These are phyloP conservation scores for Drosophila ustulata DNA, from an alignment of 2,888 invertebrate genomes.

Conservation along the genomic window DNA sequence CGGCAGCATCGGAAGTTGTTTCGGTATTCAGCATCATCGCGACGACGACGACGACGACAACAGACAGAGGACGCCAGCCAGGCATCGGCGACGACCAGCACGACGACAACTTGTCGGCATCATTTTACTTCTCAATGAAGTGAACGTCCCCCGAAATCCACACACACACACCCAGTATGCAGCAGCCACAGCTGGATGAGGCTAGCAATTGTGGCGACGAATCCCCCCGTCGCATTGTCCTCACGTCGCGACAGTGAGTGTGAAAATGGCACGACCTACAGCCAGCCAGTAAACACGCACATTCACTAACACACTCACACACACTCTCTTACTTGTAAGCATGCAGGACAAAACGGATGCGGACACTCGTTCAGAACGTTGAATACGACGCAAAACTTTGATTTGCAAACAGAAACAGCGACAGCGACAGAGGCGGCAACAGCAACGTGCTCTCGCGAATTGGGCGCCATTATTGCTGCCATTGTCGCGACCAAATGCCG, in stretches of 20 bases:
- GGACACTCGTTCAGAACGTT: constrained; percentile 45
- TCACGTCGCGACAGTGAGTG: constrained; percentile 60
- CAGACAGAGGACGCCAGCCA: constrained; percentile 47
- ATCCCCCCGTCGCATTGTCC: constrained; percentile 57
- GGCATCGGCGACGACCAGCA: constrained; percentile 43
- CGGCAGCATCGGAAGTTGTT: constrained; percentile 71
- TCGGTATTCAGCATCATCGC: constrained; percentile 60
- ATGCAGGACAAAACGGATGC: constrained; percentile 59
- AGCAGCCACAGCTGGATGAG: constrained; percentile 56
- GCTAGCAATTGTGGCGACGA: constrained; percentile 69
- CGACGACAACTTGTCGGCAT: constrained; percentile 78
- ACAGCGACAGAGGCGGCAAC: constrained; percentile 25
- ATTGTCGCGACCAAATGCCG: constrained; percentile 78
- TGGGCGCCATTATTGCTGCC: constrained; percentile 78
- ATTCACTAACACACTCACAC: constrained; percentile 1
- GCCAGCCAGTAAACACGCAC: constrained; percentile 20
- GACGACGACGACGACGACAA: constrained; percentile 44
- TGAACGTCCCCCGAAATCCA: constrained; percentile 19
- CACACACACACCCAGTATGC: constrained; percentile 13
- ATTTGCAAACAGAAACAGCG: constrained; percentile 56
- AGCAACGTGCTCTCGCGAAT: constrained; percentile 53
- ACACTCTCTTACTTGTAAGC: constrained; percentile 1
- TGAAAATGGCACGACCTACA: constrained; percentile 66
- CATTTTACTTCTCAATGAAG: constrained; percentile 67
- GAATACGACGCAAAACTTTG: constrained; percentile 61